Evolutionary conservation across 2,888 invertebrate genomes (phyloP).

Genomic region (Reticulitermes lucifugus): DNA sequence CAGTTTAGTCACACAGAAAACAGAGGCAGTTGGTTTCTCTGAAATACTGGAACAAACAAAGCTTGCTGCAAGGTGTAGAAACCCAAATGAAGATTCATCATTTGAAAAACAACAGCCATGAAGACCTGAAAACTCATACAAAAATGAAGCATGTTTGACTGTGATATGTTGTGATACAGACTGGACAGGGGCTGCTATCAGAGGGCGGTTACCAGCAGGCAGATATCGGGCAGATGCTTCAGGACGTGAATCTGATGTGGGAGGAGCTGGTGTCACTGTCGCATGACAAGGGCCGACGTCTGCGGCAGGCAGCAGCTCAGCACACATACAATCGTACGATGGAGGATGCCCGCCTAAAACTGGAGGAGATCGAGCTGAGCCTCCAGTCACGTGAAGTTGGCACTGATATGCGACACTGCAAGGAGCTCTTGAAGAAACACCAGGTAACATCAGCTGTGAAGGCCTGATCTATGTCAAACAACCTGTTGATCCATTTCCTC

Average conservation of each 20-base stretch:
- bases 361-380: conserved; percentile 85
- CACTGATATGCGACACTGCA: conserved; percentile 90
- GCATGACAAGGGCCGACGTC: conserved; percentile 74
- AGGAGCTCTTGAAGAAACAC: conserved; percentile 90
- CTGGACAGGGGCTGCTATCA: conserved; percentile 78
- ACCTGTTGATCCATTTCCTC: too few species aligned
- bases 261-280: conserved; percentile 77
- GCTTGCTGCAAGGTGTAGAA: too few species aligned
- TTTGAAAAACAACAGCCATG: too few species aligned
- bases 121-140: too few species aligned
- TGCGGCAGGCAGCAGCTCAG: conserved; percentile 91
- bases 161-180: conserved; percentile 58
- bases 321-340: conserved; percentile 80
- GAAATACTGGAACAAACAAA: not conserved
- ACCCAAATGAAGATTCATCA: too few species aligned
- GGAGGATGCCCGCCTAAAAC: conserved; percentile 88
- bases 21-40: not conserved
- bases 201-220: conserved; percentile 77
- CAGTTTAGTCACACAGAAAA: too few species aligned
- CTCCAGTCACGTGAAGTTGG: conserved; percentile 87
- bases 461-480: not conserved
- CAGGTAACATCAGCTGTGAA: conserved; percentile 66
- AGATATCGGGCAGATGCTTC: conserved; percentile 75
- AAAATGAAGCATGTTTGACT: not conserved
- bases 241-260: conserved; percentile 83